phyloP scores from a whole-genome alignment of 2,113 vertebrate genomes.

The Nannospalax galili region DNA sequence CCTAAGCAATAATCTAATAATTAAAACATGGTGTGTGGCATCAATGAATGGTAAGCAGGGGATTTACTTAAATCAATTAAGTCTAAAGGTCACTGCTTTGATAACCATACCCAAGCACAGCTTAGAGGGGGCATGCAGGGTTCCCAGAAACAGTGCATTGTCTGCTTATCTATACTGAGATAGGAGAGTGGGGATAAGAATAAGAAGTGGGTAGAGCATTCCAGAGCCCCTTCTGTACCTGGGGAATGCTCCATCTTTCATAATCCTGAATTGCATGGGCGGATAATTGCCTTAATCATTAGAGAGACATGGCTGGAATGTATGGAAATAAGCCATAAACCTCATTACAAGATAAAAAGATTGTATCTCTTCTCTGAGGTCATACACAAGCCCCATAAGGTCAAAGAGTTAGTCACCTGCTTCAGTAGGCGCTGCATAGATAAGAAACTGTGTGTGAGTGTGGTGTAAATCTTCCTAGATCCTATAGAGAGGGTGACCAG shows the following conservation, averaged over 20 bases:
- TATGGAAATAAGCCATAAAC: conserved; percentile 89
- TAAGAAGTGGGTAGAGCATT: conserved; percentile 54
- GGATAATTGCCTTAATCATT: conserved; percentile 88
- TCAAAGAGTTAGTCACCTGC: conserved; percentile 87
- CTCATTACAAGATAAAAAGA: conserved; percentile 90
- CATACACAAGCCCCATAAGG: conserved; percentile 80
- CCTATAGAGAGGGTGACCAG: neutral
- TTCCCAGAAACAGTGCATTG: neutral
- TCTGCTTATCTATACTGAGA: neutral
- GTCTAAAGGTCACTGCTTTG: conserved; percentile 38
- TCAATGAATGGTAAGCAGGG: neutral
- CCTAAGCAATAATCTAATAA: conserved; percentile 22
- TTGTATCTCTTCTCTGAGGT: conserved; percentile 87
- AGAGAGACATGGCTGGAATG: conserved; percentile 86
- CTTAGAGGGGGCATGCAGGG: neutral
- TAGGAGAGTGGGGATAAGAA: neutral
- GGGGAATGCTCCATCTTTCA: conserved; percentile 83
- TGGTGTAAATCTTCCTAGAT: neutral
- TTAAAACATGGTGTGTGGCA: neutral
- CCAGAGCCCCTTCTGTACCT: conserved; percentile 55
- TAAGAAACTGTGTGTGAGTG: conserved; percentile 35
- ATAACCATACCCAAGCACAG: neutral
- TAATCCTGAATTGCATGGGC: conserved; percentile 84
- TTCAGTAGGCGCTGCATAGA: conserved; percentile 67
- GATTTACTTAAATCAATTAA: conserved; percentile 41